Evolutionary conservation across 2,797 vertebrate species (phyloP), one percentile per base, ranked within the genome.

Genomic region (Chaenodraco wilsoni): DNA sequence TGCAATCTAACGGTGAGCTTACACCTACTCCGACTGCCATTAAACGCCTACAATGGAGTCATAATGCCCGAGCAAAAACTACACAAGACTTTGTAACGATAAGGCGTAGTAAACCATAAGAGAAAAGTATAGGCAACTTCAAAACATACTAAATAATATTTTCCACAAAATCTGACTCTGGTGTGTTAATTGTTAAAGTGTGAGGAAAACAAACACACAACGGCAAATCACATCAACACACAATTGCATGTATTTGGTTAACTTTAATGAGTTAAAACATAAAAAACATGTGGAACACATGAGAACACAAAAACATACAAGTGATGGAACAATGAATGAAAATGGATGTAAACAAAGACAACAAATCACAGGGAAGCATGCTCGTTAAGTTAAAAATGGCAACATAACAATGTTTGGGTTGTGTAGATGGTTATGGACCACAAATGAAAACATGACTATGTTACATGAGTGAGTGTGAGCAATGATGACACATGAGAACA

Each of bases 251-350:
- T 62, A 79, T 60, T 64, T 81, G 51, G 68, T 87, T 82, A 78
- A 65, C 64, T 93, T 93, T 93, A 93, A 93, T 94, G 74, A 78
- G 66, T 82, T 67, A 79, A 78, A 87, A 86, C 41, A 82, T 65
- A 19, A 41, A 79, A 66, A 75, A 77, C 46, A 79, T 65, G 7
- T 48, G 37, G 13, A 69, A 71, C 37, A 76, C 58, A 88, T 59
- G 27, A 58, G 78, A 63, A 81, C 40, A 77, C 21, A 59, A 45
- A 21, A 12, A 9, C 46, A 74, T 11, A 68, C 33, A 65, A 58
- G 27, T 33, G 6, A 79, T 6, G 41, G 51, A 50, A 78, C 48
- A 85, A 80, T 84, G 50, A 11, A 76, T 55, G 7, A 14, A 79
- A 65, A 78, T 58, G 0, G 60, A 64, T 55, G 74, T 56, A 79